Percentiles rank a stretch among this genome's conserved stretches.
These are phyloP conservation scores for Rhynchomys soricoides DNA, from an alignment of 2,113 vertebrate genomes.

Conservation along the genomic window DNA sequence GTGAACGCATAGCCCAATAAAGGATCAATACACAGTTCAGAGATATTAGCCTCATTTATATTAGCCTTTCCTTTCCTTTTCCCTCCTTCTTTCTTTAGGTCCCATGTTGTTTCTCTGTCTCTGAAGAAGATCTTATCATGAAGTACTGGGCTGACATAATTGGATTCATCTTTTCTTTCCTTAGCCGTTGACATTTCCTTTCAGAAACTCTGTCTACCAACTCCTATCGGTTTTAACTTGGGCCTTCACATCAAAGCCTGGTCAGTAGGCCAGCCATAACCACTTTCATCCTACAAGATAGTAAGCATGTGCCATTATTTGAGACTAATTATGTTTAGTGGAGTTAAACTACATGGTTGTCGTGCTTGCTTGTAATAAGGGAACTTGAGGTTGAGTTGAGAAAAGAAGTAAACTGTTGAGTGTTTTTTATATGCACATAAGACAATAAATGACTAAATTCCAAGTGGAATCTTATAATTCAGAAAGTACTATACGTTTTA, in stretches of 20 bases:
- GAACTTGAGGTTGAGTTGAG: conserved; percentile 50
- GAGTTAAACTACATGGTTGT: conserved; percentile 24
- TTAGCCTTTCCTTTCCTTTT: neutral
- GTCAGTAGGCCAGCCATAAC: neutral
- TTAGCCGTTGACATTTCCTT: neutral
- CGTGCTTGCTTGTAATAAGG: conserved; percentile 27
- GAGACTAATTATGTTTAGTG: conserved; percentile 25
- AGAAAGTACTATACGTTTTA: conserved; percentile 48
- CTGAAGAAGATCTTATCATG: neutral
- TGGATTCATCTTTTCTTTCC: neutral
- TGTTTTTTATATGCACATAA: neutral
- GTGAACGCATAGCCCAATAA: conserved; percentile 5
- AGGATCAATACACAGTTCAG: neutral
- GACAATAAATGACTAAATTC: conserved; percentile 55
- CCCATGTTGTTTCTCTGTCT: neutral
- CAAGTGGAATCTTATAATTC: conserved; percentile 45
- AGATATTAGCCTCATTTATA: neutral
- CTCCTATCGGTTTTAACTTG: neutral
- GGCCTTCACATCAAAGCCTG: conserved; percentile 17
- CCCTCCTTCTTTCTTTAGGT: neutral
- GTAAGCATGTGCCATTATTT: neutral
- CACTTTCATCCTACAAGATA: conserved; percentile 7
- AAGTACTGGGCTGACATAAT: neutral
- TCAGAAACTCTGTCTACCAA: neutral
- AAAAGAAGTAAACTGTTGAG: conserved; percentile 23